These are phyloP conservation scores for Apaloderma vittatum DNA, from an alignment of 2,113 vertebrate species.

Conservation along the genomic window DNA sequence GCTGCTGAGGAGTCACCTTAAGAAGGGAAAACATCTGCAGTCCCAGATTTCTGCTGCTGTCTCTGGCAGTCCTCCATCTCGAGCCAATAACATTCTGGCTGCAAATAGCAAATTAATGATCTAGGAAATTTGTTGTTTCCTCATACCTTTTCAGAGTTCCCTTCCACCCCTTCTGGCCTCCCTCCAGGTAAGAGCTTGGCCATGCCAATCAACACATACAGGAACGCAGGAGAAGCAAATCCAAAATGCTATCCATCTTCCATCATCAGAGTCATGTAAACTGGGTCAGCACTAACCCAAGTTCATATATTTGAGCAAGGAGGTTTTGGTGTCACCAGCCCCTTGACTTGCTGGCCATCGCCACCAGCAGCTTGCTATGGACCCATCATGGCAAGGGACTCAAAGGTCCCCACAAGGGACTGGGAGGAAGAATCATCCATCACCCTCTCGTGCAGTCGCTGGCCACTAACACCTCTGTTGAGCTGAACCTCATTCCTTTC, in stretches of 20 bases:
- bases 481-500: neutral
- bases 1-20: neutral
- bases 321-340: neutral
- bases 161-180: neutral
- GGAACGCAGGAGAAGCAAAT: neutral
- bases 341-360: neutral
- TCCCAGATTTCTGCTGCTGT: neutral
- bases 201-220: neutral
- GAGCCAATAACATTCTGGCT: neutral
- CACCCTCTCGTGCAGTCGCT: accelerated
- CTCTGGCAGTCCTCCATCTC: constrained; percentile 5
- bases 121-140: neutral
- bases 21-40: constrained; percentile 7
- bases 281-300: neutral
- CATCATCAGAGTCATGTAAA: accelerated
- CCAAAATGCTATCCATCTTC: neutral
- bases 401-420: neutral
- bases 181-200: neutral
- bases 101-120: constrained; percentile 27
- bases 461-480: neutral
- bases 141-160: neutral
- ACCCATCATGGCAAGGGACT: neutral
- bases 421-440: neutral
- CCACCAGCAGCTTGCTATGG: neutral
- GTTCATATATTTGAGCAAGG: neutral